Percentiles rank a stretch among this genome's conserved stretches.
phyloP scores from a whole-genome alignment of 2,797 vertebrate genomes.

The Leptodactylus fallax region DNA sequence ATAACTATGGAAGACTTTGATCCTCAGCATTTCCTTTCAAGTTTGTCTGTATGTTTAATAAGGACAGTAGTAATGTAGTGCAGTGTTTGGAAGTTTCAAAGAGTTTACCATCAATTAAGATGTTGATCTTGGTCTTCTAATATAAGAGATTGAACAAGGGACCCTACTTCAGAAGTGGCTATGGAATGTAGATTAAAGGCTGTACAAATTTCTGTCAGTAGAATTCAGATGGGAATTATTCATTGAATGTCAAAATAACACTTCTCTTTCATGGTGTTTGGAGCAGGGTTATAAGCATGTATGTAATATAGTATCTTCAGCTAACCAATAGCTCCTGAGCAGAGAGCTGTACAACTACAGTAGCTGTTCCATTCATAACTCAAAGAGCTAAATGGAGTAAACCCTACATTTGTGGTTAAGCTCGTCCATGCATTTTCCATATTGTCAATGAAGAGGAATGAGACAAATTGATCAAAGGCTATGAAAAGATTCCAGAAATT shows the following conservation, averaged over 20 bases:
- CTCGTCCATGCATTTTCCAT: neutral
- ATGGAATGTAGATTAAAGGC: conserved; percentile 19
- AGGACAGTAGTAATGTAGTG: neutral
- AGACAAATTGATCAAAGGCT: conserved; percentile 6
- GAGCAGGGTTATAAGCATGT: neutral
- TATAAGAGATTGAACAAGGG: conserved; percentile 5
- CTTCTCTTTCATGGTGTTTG: conserved; percentile 26
- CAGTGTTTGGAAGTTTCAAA: neutral
- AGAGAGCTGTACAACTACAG: neutral
- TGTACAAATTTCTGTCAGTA: neutral
- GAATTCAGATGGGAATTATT: conserved; percentile 11
- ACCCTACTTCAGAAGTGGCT: neutral
- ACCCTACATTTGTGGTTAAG: conserved; percentile 5
- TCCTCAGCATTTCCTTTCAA: neutral
- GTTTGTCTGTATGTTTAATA: neutral
- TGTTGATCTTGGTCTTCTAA: neutral
- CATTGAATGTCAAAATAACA: conserved; percentile 9
- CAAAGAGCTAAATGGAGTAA: neutral
- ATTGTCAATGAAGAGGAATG: neutral
- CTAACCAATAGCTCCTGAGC: neutral
- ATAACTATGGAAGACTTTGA: neutral
- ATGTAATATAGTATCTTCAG: neutral
- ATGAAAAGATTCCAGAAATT: neutral
- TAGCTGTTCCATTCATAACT: neutral
- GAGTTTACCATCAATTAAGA: neutral